Conservation (phyloP, 2,797 vertebrate species). For the Sandelia bainsii region DNA sequence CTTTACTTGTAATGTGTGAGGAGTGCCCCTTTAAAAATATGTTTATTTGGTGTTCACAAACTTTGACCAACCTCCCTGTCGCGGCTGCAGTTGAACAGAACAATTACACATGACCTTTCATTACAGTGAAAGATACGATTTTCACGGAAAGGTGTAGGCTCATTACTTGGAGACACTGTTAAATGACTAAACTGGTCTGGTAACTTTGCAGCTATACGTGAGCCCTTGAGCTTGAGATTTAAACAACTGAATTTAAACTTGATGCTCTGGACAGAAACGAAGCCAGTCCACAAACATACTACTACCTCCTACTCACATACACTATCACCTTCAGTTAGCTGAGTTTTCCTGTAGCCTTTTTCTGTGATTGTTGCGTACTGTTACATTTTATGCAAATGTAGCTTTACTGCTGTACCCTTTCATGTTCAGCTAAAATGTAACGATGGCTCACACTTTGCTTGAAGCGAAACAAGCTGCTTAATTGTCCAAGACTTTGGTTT, state of each 20-base stretch:
- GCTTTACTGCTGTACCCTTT: neutral
- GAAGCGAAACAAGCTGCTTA: conserved; percentile 52
- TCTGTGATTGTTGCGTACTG: neutral
- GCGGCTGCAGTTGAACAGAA: neutral
- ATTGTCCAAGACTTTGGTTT: conserved; percentile 50
- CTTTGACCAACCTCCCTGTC: neutral
- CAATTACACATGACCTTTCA: neutral
- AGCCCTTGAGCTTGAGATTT: neutral
- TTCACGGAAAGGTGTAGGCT: conserved; percentile 18
- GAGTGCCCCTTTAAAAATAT: neutral
- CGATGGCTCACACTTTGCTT: conserved; percentile 22
- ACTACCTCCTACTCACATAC: too few species aligned
- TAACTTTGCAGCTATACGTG: neutral
- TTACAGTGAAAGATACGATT: neutral
- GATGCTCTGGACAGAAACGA: conserved; percentile 3
- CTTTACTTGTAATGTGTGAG: neutral
- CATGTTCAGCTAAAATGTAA: conserved; percentile 10
- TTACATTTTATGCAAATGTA: conserved; percentile 8
- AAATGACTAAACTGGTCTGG: conserved; percentile 41
- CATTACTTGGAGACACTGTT: conserved; percentile 12
- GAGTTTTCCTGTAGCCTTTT: too few species aligned
- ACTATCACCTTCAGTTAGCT: neutral
- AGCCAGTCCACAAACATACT: neutral
- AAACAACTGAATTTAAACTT: neutral
- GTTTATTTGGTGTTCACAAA: conserved; percentile 7